phyloP scores from a whole-genome alignment of 2,797 vertebrate species.

The Chrysocyon brachyurus region DNA sequence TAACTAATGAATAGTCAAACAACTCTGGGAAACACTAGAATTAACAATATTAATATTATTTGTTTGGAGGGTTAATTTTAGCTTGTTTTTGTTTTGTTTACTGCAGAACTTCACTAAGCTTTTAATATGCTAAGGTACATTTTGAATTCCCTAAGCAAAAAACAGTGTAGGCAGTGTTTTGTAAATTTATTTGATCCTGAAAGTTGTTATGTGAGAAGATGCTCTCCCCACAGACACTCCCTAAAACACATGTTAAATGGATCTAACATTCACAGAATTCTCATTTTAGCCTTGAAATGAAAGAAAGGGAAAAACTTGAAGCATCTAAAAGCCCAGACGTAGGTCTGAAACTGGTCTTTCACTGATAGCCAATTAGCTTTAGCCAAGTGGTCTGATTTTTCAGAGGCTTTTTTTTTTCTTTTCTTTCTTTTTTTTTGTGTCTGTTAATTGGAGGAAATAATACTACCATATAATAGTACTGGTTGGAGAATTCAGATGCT shows the following conservation, averaged over 20 bases:
- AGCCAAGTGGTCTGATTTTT: background rate
- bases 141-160: conserved; percentile 40
- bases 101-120: background rate
- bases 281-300: background rate
- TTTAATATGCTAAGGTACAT: background rate
- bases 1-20: background rate
- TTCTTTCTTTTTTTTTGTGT: background rate
- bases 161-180: conserved; percentile 2
- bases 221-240: background rate
- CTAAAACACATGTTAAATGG: background rate
- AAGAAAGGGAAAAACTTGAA: background rate
- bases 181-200: background rate
- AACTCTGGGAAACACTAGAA: background rate
- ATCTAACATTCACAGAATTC: background rate
- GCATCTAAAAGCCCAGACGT: background rate
- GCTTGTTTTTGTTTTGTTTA: conserved; percentile 23
- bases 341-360: background rate
- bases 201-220: background rate
- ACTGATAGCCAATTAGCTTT: background rate
- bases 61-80: background rate
- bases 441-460: background rate
- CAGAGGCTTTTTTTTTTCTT: background rate
- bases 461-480: background rate
- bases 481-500: background rate
- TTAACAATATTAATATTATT: background rate